A percentile compares a stretch with the other conserved stretches of the same genome.
Conservation (phyloP, 2,113 vertebrate species). For the Gasterosteus nipponicus region DNA sequence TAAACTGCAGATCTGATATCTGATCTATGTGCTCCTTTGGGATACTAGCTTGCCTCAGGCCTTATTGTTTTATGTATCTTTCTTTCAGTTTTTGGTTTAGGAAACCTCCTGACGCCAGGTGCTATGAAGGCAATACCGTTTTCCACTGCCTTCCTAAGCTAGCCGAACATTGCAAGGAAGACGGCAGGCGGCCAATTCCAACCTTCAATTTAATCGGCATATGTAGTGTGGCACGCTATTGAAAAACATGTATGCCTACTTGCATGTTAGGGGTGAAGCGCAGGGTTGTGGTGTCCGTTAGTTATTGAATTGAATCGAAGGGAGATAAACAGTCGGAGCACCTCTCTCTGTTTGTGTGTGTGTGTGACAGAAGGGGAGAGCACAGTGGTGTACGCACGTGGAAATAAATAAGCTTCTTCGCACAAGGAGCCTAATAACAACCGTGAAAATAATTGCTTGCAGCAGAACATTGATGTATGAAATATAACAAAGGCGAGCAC, state of each 20-base stretch:
- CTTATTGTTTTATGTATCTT: slow-evolving; percentile 11
- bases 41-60: slow-evolving; percentile 28
- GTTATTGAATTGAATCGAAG: neutral
- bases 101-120: slow-evolving; percentile 27
- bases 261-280: neutral
- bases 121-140: slow-evolving; percentile 8
- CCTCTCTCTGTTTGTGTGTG: neutral
- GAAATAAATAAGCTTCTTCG: slow-evolving; percentile 24
- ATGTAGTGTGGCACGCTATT: slow-evolving; percentile 9
- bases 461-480: slow-evolving; percentile 19
- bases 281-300: neutral
- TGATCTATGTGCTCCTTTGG: neutral
- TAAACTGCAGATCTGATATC: slow-evolving; percentile 12
- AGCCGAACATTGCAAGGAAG: neutral
- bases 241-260: neutral
- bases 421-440: slow-evolving; percentile 4
- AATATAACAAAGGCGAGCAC: slow-evolving; percentile 22
- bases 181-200: neutral
- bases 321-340: neutral
- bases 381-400: neutral
- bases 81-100: slow-evolving; percentile 20
- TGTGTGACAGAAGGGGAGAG: neutral
- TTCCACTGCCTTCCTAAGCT: slow-evolving; percentile 10
- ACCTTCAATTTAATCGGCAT: neutral
- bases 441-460: slow-evolving; percentile 26